Percentiles rank a stretch among this genome's conserved stretches.
Conservation (phyloP, 2,113 vertebrate species). For the Tretioscincus oriximinensis region DNA sequence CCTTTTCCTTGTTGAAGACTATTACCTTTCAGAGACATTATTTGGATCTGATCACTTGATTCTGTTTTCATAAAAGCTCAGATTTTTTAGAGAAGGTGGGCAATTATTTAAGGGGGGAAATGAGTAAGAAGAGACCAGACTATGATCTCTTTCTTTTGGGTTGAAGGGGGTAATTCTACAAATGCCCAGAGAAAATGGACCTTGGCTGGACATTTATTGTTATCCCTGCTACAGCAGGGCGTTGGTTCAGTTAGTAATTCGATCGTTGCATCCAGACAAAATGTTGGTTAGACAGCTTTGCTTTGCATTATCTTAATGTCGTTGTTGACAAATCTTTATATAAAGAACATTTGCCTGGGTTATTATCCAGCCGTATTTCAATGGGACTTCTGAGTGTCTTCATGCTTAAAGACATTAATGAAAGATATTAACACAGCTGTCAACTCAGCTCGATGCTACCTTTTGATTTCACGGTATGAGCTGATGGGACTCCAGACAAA, state of each 20-base stretch:
- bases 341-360: background rate
- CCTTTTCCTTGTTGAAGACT: background rate
- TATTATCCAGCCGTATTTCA: background rate
- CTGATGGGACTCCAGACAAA: background rate
- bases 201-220: slow-evolving; percentile 45
- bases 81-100: too few species aligned
- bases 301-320: background rate
- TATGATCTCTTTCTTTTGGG: background rate
- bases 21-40: background rate
- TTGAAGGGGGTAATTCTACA: slow-evolving; percentile 10
- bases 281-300: background rate
- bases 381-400: background rate
- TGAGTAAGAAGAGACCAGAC: background rate
- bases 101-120: background rate
- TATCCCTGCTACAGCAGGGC: slow-evolving; percentile 51
- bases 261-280: slow-evolving; percentile 42
- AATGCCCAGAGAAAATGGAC: slow-evolving; percentile 16
- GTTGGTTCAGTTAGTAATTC: slow-evolving; percentile 67
- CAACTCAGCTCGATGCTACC: background rate
- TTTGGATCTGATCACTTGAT: background rate
- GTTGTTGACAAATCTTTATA: slow-evolving; percentile 14
- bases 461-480: background rate
- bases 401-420: background rate
- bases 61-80: background rate
- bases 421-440: background rate